Base-by-base conservation (phyloP, 2,113 vertebrate genomes). In the Blennius ocellaris region DNA sequence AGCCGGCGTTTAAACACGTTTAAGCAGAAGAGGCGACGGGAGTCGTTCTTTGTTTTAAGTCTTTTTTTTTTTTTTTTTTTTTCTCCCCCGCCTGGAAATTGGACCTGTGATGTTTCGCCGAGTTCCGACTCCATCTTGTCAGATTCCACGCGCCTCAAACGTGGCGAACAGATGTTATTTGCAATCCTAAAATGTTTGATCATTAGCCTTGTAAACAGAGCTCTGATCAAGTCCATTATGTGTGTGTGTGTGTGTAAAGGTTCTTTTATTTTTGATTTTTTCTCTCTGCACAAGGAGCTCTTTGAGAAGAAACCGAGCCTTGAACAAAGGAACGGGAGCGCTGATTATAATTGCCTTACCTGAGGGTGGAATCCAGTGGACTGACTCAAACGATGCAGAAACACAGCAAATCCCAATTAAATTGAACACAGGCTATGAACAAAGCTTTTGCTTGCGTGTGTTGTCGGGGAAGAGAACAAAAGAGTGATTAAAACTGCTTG, bases 321-420 rank as follows among this genome's bases (percentile, higher is more conserved):
- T 41, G 61, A 87, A 83, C 41, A 80, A 73, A 8, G 73, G 50
- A 80, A 59, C 58, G 45, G 53, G 58, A 12, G 55, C 36, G 9
- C 65, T 86, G 73, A 78, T 81, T 84, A 78, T 90, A 91, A 89
- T 89, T 89, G 81, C 73, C 66, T 80, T 84, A 90, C 90, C 90
- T 90, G 78, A 72, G 78, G 71, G 82, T 77, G 78, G 80, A 61
- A 76, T 76, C 66, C 71, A 69, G 61, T 61, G 30, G 69, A 77
- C 78, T 39, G 50, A 77, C 50, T 86, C 73, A 82, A 76, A 72
- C 14, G n/a, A 73, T 55, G 67, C 76, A 80, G 76, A 82, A 73
- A 72, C 59, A 63, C 69, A 50, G 71, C 72, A 75, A 84, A 81
- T 87, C 80, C 80, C 87, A 91, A 90, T 93, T 90, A 84, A 85